These are phyloP conservation scores for Cyclargus thomasi DNA, from an alignment of 1,140 invertebrate genomes.

Conservation along the genomic window DNA sequence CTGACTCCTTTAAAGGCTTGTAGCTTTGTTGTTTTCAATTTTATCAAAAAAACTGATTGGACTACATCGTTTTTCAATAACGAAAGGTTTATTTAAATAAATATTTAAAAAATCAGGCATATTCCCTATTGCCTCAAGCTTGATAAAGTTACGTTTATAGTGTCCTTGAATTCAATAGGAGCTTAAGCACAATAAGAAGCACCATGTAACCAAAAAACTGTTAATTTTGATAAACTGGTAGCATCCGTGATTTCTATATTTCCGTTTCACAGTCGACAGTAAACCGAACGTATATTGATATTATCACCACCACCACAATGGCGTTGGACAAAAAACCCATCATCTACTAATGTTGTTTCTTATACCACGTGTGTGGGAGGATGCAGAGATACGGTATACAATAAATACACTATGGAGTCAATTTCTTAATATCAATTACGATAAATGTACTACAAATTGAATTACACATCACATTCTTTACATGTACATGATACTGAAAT, in stretches of 20 bases:
- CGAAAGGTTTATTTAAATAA: no score
- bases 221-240: slow-evolving; percentile 6
- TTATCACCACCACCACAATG: slow-evolving; percentile 7
- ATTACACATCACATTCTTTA: neutral
- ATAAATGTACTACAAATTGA: neutral
- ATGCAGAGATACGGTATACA: slow-evolving; percentile 1
- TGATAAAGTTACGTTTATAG: no score
- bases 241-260: slow-evolving; percentile 13
- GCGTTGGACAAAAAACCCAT: slow-evolving; percentile 11
- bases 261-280: slow-evolving; percentile 15
- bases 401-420: neutral
- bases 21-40: no score
- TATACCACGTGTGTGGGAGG: slow-evolving; percentile 13
- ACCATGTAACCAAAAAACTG: slow-evolving; percentile 5
- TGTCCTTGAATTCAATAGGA: no score
- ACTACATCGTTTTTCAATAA: no score
- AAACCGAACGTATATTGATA: slow-evolving; percentile 12
- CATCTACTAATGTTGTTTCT: slow-evolving; percentile 14
- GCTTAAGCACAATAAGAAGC: neutral
- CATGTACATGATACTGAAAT: no score
- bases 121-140: no score
- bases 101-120: no score
- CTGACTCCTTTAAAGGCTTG: no score
- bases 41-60: no score
- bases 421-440: neutral